Evolutionary conservation across 1,140 invertebrate genomes (phyloP), one percentile per base, ranked within the genome.

Genomic region (Eriocheir sinensis): DNA sequence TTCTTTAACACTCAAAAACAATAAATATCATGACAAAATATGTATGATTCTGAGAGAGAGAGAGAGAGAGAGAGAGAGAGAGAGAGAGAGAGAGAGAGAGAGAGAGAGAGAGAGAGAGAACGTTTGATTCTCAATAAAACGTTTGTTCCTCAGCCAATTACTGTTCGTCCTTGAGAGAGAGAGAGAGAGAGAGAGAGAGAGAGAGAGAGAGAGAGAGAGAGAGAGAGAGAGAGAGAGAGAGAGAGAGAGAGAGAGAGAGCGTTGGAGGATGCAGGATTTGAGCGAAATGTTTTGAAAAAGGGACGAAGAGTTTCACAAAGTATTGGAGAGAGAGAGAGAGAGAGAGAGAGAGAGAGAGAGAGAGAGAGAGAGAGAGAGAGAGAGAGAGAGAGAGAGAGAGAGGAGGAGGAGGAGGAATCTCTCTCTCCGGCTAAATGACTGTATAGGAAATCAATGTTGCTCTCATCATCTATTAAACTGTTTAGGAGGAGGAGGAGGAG

Each of bases 361-460:
- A 12, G 4, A 34, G 32, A 40, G 32, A 27, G 21, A 27, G 27
- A 21, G 83, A 12, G 30, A 30, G 34, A 38, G 83, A 27, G 36
- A 4, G 34, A n/a, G 40, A 21, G 36, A 4, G 34, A n/a, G 34
- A 15, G 30, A 27, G 34, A 86, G 40, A 27, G 30, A 17, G 34
- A 38, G 34, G 40, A n/a, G 3, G 83, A n/a, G 60, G 60, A n/a
- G 27, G 27, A 72, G 21, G 27, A n/a, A 72, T n/a, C 38, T 44
- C 86, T 41, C 53, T 60, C 36, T 30, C 89, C 41, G 38, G 72
- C 91, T 81, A 92, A 81, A 92, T 92, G 90, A 92, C 72, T 92
- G 53, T 92, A 92, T 92, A 92, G 91, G 79, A 92, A 92, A 92
- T 92, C 91, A 81, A 92, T 92, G 91, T 80, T 72, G n/a, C 91